These are phyloP conservation scores for Synanthedon formicaeformis DNA, from an alignment of 2,888 invertebrate species.

Conservation along the genomic window DNA sequence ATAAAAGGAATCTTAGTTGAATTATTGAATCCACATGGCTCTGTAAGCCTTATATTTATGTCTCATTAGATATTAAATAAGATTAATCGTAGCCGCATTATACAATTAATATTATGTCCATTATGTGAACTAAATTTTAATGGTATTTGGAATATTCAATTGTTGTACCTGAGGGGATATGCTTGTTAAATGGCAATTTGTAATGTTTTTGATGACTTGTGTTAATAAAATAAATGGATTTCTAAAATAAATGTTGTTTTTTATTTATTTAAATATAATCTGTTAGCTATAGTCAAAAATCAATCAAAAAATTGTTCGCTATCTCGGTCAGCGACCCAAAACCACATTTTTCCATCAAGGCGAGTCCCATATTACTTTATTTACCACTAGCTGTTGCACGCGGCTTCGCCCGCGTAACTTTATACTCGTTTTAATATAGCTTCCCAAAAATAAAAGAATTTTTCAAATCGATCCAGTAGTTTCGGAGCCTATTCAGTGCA, in stretches of 20 bases:
- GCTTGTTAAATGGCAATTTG: slow-evolving; percentile 43
- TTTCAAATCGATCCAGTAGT: too few species aligned
- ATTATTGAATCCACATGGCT: neutral
- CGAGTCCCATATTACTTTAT: too few species aligned
- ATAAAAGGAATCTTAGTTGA: too few species aligned
- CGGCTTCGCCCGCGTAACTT: too few species aligned
- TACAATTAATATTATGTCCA: neutral
- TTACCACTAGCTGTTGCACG: too few species aligned
- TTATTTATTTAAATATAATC: neutral
- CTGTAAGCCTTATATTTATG: neutral
- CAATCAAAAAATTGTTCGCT: too few species aligned
- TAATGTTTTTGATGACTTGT: slow-evolving; percentile 51
- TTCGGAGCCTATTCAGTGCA: too few species aligned
- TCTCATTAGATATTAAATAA: neutral
- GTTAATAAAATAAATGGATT: slow-evolving; percentile 50
- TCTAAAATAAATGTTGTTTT: slow-evolving; percentile 21
- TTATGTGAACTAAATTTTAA: neutral
- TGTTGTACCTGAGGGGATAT: slow-evolving; percentile 33
- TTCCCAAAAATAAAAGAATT: too few species aligned
- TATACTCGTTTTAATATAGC: too few species aligned
- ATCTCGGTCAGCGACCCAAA: too few species aligned
- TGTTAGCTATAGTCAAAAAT: neutral
- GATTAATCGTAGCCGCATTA: neutral
- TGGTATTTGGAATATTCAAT: slow-evolving; percentile 14
- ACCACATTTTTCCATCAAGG: too few species aligned